Percentiles rank a stretch among this genome's conserved stretches.
These are phyloP conservation scores for Colletes gigas DNA, from an alignment of 1,140 invertebrate species.

Conservation along the genomic window DNA sequence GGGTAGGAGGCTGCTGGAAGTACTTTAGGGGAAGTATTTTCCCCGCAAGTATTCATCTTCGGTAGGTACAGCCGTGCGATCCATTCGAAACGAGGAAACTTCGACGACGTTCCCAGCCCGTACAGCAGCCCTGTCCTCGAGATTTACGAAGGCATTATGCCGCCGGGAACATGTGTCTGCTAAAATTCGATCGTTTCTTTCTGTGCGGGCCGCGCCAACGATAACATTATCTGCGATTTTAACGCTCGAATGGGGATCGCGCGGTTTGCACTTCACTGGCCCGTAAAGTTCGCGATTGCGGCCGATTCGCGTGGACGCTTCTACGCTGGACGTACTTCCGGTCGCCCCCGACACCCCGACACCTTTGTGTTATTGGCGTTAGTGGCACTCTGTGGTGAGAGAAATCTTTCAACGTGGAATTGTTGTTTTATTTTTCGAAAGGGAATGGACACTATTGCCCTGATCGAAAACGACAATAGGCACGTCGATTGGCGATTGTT, in stretches of 20 bases:
- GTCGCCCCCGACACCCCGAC: neutral
- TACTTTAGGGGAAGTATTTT: constrained; percentile 24
- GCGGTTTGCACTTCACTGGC: constrained; percentile 45
- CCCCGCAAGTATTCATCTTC: constrained; percentile 14
- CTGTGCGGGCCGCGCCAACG: constrained; percentile 5
- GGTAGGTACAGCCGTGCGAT: neutral
- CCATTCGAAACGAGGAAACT: constrained; percentile 39
- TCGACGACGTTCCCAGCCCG: constrained; percentile 20
- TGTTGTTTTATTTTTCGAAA: neutral
- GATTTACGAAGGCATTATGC: constrained; percentile 49
- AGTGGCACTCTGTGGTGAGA: too few species aligned
- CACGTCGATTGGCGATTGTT: too few species aligned
- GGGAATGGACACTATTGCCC: too few species aligned
- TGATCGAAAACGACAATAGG: too few species aligned
- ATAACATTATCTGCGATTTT: constrained; percentile 49
- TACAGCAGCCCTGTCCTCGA: constrained; percentile 23
- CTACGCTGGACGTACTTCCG: neutral
- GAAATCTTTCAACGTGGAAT: neutral
- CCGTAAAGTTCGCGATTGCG: constrained; percentile 37
- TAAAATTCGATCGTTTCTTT: constrained; percentile 46
- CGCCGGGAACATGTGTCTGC: constrained; percentile 43
- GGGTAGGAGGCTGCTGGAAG: neutral
- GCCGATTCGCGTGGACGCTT: neutral
- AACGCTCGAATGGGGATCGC: constrained; percentile 41
- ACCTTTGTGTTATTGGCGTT: neutral